Base-by-base conservation (phyloP, 2,888 invertebrate species). In the Synanthedon andrenaeformis region DNA sequence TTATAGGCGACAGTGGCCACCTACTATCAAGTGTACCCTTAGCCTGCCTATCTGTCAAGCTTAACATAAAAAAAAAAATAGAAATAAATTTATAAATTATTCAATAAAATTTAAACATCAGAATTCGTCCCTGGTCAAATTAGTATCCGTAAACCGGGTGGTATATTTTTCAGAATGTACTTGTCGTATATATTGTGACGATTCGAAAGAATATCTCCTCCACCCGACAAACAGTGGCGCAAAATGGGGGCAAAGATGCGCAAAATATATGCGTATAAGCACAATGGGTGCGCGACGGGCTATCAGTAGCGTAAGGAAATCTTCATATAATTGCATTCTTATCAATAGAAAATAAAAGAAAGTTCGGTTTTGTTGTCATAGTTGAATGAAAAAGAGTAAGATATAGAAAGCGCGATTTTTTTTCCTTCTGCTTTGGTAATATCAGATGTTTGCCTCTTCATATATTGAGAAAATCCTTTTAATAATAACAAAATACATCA, bases 101-200 rank as follows among this genome's bases (percentile, higher is more conserved):
- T 8, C 3, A 35, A 10, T 35, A 35, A 35, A 10, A 10, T 35
- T 35, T 35, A 2, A 35, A 35, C 35, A 49, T 12, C 14, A 17
- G 14, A 17, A 49, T 85, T 3, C 82, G 54, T 41, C 68, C 65
- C 86, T 79, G 84, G 54, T 19, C 67, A 78, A 78, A 82, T 84
- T 83, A 82, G 82, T 76, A 70, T 72, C 72, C 74, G 73, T 71
- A 72, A n/a, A 77, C 85, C 76, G 85, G 82, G 84, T 84, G 84
- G 85, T 77, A 82, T 77, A 79, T 77, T 79, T 74, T 79, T 73
- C 70, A 60, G 72, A 78, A 74, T 71, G 74, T 80, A 82, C 82
- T 82, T 83, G 82, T 82, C 78, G 67, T 61, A 84, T 61, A 84
- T 82, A 86, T 85, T 73, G 71, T 63, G 61, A 54, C 71, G 62